Conservation (phyloP, 2,888 invertebrate genomes). For the Mellilla xanthometata region DNA sequence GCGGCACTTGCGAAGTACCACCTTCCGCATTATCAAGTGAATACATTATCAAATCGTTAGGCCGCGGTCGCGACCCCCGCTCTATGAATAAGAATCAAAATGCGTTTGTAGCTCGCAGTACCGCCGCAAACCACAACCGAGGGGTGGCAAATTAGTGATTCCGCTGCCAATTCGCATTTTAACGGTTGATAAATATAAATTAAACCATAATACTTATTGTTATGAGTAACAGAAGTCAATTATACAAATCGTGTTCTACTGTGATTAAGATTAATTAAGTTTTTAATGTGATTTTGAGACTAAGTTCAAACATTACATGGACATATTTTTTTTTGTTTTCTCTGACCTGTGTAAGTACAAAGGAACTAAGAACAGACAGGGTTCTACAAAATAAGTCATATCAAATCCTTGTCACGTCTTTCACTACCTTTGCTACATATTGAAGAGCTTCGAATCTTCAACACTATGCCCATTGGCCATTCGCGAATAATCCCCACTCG, state of each 20-base stretch:
- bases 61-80: constrained; percentile 63
- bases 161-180: constrained; percentile 59
- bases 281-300: too few species aligned
- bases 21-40: constrained; percentile 81
- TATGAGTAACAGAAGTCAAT: constrained; percentile 31
- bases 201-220: constrained; percentile 61
- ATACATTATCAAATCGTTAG: constrained; percentile 82
- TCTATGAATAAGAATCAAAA: constrained; percentile 79
- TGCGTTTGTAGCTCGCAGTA: constrained; percentile 61
- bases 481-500: constrained; percentile 47
- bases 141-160: constrained; percentile 75
- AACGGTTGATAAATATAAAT: constrained; percentile 70
- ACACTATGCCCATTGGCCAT: constrained; percentile 50
- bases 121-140: constrained; percentile 45
- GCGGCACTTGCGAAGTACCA: constrained; percentile 76
- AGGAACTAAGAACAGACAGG: too few species aligned
- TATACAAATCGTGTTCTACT: constrained; percentile 20
- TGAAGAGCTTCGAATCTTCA: constrained; percentile 35
- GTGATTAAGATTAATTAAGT: constrained; percentile 12
- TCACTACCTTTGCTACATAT: constrained; percentile 37
- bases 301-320: too few species aligned
- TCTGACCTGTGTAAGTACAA: too few species aligned
- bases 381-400: background rate
- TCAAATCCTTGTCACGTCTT: constrained; percentile 58
- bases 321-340: too few species aligned